Evolutionary conservation across 2,888 invertebrate genomes (phyloP).

Genomic region (Psylliodes chrysocephalus): DNA sequence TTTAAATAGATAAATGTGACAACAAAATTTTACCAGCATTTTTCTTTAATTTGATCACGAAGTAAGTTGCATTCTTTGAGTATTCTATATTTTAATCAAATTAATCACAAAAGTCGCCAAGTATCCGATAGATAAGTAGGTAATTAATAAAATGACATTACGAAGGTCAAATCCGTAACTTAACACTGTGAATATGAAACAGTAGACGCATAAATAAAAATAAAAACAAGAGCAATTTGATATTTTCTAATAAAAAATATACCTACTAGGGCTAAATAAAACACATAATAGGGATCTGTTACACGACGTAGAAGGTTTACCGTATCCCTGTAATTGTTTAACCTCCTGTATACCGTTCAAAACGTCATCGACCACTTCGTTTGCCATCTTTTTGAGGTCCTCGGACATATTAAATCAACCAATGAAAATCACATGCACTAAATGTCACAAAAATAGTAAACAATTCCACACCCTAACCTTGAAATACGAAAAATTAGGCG

Average conservation of each 20-base stretch:
- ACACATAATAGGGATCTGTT: slow-evolving; percentile 65
- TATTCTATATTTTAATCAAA: too few relatives aligned
- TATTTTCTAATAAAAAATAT: slow-evolving; percentile 34
- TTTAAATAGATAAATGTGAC: too few relatives aligned
- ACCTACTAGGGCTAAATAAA: slow-evolving; percentile 67
- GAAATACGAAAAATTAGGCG: slow-evolving; percentile 18
- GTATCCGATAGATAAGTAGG: not conserved
- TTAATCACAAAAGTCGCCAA: too few relatives aligned
- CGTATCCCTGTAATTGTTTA: slow-evolving; percentile 49
- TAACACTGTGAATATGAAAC: not conserved
- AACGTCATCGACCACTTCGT: slow-evolving; percentile 60
- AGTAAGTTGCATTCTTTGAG: too few relatives aligned
- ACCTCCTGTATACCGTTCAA: slow-evolving; percentile 58
- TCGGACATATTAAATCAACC: slow-evolving; percentile 52
- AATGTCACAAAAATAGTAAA: slow-evolving; percentile 12
- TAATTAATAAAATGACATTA: not conserved
- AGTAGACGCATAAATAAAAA: not conserved
- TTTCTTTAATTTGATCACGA: too few relatives aligned
- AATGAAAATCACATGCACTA: slow-evolving; percentile 23
- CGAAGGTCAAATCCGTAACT: slow-evolving; percentile 8
- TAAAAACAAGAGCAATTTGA: slow-evolving; percentile 15
- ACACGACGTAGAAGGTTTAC: slow-evolving; percentile 43
- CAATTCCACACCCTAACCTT: slow-evolving; percentile 31
- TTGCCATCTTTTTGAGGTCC: slow-evolving; percentile 54
- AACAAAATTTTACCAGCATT: too few relatives aligned